Conservation (phyloP, 2,888 invertebrate genomes). For the Machimus rusticus region DNA sequence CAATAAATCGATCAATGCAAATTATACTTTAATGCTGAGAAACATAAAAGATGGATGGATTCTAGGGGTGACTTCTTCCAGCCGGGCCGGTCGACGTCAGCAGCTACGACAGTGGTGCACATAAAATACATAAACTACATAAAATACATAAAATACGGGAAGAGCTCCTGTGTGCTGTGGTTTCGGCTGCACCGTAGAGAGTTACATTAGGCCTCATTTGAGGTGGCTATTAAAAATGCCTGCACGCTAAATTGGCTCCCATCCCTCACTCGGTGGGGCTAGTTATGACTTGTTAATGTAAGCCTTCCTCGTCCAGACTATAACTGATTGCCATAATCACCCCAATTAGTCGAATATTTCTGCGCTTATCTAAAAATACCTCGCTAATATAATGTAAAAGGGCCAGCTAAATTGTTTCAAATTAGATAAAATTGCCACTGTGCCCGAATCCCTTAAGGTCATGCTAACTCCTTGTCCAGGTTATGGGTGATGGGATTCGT, state of each 20-base stretch:
- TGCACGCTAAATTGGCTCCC: not conserved
- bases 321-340: conserved; percentile 31
- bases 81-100: not conserved
- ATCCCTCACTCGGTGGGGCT: not conserved
- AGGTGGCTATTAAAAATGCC: not conserved
- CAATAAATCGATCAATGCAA: conserved; percentile 32
- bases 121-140: not conserved
- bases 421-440: conserved; percentile 7
- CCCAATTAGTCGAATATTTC: conserved; percentile 33
- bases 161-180: not conserved
- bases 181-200: not conserved
- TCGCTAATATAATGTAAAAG: conserved; percentile 21
- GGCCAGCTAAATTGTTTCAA: conserved; percentile 26
- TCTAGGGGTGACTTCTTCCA: not conserved
- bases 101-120: not conserved
- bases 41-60: not conserved
- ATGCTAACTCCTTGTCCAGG: not conserved
- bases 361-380: conserved; percentile 19
- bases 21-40: not conserved
- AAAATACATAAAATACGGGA: not conserved
- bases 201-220: not conserved
- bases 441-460: not conserved
- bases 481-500: not conserved
- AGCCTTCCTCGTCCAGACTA: conserved; percentile 19
- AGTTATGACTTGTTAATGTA: conserved; percentile 18